Evolutionary conservation across 2,113 vertebrate genomes (phyloP).

Genomic region (Oceanites oceanicus): DNA sequence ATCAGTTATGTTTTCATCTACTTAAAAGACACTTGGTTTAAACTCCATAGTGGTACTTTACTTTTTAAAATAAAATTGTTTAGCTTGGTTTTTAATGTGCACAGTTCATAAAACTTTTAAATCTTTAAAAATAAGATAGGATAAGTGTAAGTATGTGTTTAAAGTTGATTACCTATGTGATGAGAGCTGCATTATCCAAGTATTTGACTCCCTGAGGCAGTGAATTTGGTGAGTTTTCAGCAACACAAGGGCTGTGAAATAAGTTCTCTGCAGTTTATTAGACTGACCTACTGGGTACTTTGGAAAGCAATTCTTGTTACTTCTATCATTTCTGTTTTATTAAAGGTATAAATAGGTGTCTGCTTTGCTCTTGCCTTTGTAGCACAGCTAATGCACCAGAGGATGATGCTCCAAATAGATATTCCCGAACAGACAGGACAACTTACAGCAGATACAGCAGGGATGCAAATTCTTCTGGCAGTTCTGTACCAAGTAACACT

Average conservation of each 20-base stretch:
- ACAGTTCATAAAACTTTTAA: not conserved
- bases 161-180: not conserved
- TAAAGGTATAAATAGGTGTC: not conserved
- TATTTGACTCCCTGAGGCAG: not conserved
- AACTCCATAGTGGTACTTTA: not conserved
- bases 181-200: not conserved
- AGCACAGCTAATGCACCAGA: conserved; percentile 77
- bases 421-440: conserved; percentile 75
- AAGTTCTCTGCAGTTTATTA: not conserved
- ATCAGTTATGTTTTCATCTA: not conserved
- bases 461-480: conserved; percentile 75
- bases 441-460: conserved; percentile 76
- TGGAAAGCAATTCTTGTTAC: not conserved
- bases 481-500: conserved; percentile 63
- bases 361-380: conserved; percentile 37
- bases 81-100: not conserved
- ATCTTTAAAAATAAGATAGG: not conserved
- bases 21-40: not conserved
- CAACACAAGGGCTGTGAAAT: not conserved
- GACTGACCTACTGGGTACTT: not conserved
- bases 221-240: not conserved
- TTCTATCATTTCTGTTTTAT: not conserved
- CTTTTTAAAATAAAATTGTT: not conserved
- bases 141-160: not conserved
- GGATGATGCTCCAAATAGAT: conserved; percentile 80